Evolutionary conservation across 2,888 invertebrate species (phyloP).

Genomic region (Argynnis bischoffii): DNA sequence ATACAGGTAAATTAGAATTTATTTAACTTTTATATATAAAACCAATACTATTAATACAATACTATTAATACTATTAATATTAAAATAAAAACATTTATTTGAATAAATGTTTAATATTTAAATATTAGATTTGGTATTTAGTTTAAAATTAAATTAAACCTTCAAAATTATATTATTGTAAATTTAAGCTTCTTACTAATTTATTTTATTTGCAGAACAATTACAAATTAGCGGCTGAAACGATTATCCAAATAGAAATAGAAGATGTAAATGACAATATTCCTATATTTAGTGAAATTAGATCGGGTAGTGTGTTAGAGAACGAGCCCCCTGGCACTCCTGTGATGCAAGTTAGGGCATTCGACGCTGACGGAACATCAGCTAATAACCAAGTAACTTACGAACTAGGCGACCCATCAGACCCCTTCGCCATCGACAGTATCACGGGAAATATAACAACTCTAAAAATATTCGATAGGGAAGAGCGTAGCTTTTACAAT

Average conservation of each 20-base stretch:
- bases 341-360: conserved; percentile 93
- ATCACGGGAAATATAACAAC: conserved; percentile 95
- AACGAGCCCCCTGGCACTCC: conserved; percentile 92
- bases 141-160: too few relatives aligned
- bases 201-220: conserved; percentile 83
- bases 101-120: too few relatives aligned
- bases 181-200: conserved; percentile 3
- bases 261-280: conserved; percentile 96
- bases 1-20: conserved; percentile 78
- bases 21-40: not conserved
- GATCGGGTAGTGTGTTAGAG: conserved; percentile 91
- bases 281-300: conserved; percentile 91
- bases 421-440: conserved; percentile 91
- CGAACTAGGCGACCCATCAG: conserved; percentile 85
- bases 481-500: conserved; percentile 91
- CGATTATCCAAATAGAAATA: conserved; percentile 89
- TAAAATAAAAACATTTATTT: too few relatives aligned
- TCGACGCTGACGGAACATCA: conserved; percentile 92
- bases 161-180: too few relatives aligned
- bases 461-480: conserved; percentile 91
- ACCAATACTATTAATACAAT: too few relatives aligned
- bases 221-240: conserved; percentile 90
- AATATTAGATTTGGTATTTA: too few relatives aligned
- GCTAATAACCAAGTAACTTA: conserved; percentile 92
- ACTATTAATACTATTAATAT: too few relatives aligned